Conservation (phyloP, 2,797 vertebrate genomes). For the Crocodylus rhombifer region DNA sequence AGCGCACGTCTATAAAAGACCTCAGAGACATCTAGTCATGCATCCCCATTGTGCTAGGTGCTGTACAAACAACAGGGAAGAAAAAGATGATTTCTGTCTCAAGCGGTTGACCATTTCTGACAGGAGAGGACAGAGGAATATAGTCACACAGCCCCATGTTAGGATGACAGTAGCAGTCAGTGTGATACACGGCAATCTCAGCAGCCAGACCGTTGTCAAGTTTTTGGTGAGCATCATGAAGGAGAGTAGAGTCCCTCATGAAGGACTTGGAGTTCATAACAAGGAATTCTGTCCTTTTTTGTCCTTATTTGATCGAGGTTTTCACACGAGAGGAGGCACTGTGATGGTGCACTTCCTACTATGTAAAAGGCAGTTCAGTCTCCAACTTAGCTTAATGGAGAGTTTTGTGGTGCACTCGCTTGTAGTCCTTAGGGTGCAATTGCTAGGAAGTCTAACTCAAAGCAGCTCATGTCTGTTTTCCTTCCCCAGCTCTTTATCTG, state of each 20-base stretch:
- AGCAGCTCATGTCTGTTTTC: background rate
- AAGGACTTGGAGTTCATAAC: background rate
- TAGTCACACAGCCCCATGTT: background rate
- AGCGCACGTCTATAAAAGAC: no score
- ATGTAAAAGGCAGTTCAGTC: background rate
- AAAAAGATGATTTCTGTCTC: background rate
- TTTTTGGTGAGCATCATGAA: background rate
- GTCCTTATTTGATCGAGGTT: background rate
- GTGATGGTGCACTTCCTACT: background rate
- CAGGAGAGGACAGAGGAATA: background rate
- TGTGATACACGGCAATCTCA: background rate
- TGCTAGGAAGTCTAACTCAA: rapidly evolving
- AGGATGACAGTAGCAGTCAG: background rate
- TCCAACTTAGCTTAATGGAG: background rate
- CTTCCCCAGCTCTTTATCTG: background rate
- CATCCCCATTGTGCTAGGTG: no score
- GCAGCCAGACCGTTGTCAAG: rapidly evolving
- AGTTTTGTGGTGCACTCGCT: background rate
- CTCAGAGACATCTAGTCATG: no score
- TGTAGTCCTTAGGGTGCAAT: background rate
- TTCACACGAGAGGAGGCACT: background rate
- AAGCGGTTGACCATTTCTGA: background rate
- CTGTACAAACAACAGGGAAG: background rate
- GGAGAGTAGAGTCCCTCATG: background rate
- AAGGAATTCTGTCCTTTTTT: background rate